Percentiles rank a stretch among this genome's conserved stretches.
Evolutionary conservation across 2,797 vertebrate species (phyloP).

Genomic region (Mus minutoides): DNA sequence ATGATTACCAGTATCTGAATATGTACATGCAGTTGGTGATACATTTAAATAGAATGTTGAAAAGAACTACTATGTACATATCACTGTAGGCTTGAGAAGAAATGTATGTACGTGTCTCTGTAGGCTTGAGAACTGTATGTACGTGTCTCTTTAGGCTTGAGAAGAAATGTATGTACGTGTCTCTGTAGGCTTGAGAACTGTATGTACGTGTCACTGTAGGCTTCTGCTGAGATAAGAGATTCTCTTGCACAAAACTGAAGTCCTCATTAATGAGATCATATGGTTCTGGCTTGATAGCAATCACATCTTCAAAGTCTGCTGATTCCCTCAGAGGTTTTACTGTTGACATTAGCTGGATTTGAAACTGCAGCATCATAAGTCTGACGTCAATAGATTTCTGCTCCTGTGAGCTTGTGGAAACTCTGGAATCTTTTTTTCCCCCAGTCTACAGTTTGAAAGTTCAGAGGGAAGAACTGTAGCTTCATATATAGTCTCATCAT

Average conservation of each 20-base stretch:
- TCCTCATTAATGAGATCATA: conserved; percentile 96
- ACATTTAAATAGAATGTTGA: conserved; percentile 89
- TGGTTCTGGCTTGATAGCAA: conserved; percentile 96
- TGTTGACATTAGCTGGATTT: conserved; percentile 91
- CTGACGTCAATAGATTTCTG: conserved; percentile 85
- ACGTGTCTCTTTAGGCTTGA: no score
- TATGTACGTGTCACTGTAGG: conserved; percentile 86
- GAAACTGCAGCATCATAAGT: conserved; percentile 87
- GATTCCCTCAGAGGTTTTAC: conserved; percentile 93
- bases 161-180: no score
- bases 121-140: not conserved
- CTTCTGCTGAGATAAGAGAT: conserved; percentile 85
- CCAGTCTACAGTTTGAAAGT: conserved; percentile 90
- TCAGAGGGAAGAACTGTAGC: conserved; percentile 87
- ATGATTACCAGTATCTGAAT: conserved; percentile 74
- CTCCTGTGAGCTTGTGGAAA: conserved; percentile 92
- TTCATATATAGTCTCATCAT: conserved; percentile 88
- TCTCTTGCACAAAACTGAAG: conserved; percentile 88
- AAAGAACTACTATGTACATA: conserved; percentile 73
- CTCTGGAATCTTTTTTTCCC: conserved; percentile 87
- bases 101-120: not conserved
- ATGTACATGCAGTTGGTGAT: conserved; percentile 89
- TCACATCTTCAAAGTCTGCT: conserved; percentile 94
- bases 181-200: conserved; percentile 74
- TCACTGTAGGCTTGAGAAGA: not conserved